Evolutionary conservation across 2,888 invertebrate genomes (phyloP), one percentile per base, ranked within the genome.

Genomic region (Drosophila mettleri): DNA sequence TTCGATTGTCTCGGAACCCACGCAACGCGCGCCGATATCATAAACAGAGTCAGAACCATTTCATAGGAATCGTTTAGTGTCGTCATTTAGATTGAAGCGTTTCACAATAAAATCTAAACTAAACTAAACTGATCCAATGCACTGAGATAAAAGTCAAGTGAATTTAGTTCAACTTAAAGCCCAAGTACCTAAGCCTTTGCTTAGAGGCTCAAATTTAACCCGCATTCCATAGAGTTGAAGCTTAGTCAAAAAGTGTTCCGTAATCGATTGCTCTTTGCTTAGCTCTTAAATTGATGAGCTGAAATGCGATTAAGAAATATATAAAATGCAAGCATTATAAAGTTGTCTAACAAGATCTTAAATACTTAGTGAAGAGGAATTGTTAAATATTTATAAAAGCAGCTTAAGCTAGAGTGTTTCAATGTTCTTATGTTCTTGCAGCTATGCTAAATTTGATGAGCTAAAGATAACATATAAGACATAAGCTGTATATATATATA

Each of bases 41-140:
- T 55, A 61, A 63, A 57, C 20, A 22, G 38, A 8, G 31, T 22
- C 51, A 45, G 0, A 8, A 29, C 4, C 48, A 41, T 29, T 68
- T 61, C 45, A 57, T 51, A 41, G 39, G 36, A 39, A 76, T 36
- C 69, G 62, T 68, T 83, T 83, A 72, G 62, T 36, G 53, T 22
- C 39, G 59, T 67, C 63, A 78, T 83, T 85, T 85, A 85, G 69
- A 63, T 62, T 5, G 33, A 43, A 43, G 22, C n/a, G n/a, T 3
- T 41, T 22, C 20, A 20, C 39, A 22, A 4, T 39, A 39, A 39
- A 43, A 16, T 29, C 8, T 29, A 8, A n/a, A 34, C 24, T n/a
- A 10, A 22, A n/a, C 10, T 9, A 31, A 20, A 27, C n/a, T n/a
- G 16, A 18, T 24, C 46, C 20, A 12, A 3, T 14, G 45, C 31